Conservation (phyloP, 1,140 invertebrate species). For the Neodiprion lecontei region DNA sequence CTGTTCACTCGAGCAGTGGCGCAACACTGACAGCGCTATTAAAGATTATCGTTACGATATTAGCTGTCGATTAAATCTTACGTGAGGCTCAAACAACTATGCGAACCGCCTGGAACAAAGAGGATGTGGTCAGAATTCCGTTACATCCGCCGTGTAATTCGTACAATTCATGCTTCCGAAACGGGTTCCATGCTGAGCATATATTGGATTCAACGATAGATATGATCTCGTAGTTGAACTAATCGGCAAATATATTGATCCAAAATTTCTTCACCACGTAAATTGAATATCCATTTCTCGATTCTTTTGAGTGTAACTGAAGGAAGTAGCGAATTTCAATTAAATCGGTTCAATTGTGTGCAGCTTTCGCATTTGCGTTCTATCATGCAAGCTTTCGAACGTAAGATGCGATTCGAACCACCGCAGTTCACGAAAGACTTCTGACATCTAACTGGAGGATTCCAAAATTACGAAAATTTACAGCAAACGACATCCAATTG, state of each 20-base stretch:
- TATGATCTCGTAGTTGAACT: too few relatives aligned
- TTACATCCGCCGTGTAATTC: slow-evolving; percentile 5
- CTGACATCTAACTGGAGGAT: too few relatives aligned
- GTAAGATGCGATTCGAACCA: too few relatives aligned
- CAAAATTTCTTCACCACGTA: too few relatives aligned
- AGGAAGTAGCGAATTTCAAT: background rate
- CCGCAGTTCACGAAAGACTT: too few relatives aligned
- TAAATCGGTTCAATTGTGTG: background rate
- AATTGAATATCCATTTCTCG: too few relatives aligned
- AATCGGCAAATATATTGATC: too few relatives aligned
- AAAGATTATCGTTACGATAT: slow-evolving; percentile 5
- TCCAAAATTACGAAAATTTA: too few relatives aligned
- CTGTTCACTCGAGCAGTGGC: background rate
- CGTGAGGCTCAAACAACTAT: background rate
- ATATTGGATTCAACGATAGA: background rate
- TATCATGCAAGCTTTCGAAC: too few relatives aligned
- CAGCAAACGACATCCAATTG: too few relatives aligned
- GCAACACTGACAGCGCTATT: slow-evolving; percentile 5
- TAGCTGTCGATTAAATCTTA: background rate
- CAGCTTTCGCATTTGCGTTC: too few relatives aligned
- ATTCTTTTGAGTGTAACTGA: too few relatives aligned
- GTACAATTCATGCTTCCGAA: background rate
- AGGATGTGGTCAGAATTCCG: slow-evolving; percentile 1
- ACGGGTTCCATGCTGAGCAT: background rate
- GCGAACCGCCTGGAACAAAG: background rate